Evolutionary conservation across 2,797 vertebrate species (phyloP), one percentile per base, ranked within the genome.

Genomic region (Tolypeutes matacus): DNA sequence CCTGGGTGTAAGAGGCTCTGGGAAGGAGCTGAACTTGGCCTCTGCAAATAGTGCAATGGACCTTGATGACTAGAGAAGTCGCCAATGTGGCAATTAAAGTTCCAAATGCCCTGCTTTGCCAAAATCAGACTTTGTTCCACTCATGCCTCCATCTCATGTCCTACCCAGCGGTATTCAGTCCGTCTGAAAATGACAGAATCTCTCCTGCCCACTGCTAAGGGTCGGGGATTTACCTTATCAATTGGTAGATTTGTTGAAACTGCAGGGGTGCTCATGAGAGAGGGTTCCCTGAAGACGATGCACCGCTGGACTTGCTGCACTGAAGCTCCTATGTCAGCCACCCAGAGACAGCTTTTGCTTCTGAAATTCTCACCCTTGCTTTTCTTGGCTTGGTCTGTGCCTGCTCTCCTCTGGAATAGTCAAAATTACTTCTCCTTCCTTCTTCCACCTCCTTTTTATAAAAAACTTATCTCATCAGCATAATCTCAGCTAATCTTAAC

Each of bases 391-490:
- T 39, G 8, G 4, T 78, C 60, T 1, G 27, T 51, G 49, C 56
- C 67, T 29, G 5, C 58, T 92, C 17, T 78, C 46, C 42, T 84
- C 34, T 17, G 69, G 46, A 81, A 58, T 42, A 67, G 23, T 82
- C 39, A 18, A 75, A 93, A 88, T 56, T 31, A 34, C 29, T 58
- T 86, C 84, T 82, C 46, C 25, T 73, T 76, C 56, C 49, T 81
- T 29, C 75, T 78, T 17, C 49, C 12, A 1, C 46, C 65, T 93
- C 51, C 67, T 88, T 90, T 83, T 87, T 51, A 73, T 75, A 39
- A 13, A 36, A 95, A 88, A 89, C 42, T 69, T 36, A 64, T 65
- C 36, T 94, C 70, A 83, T 60, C 29, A 51, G 21, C 36, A 62
- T 78, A 36, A 53, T 73, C 72, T 53, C 72, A 34, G 11, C 29